A percentile compares a stretch with the other conserved stretches of the same genome.
Conservation (phyloP, 53 echinoderm and acorn worm species). For the Echinometra lucunter region DNA sequence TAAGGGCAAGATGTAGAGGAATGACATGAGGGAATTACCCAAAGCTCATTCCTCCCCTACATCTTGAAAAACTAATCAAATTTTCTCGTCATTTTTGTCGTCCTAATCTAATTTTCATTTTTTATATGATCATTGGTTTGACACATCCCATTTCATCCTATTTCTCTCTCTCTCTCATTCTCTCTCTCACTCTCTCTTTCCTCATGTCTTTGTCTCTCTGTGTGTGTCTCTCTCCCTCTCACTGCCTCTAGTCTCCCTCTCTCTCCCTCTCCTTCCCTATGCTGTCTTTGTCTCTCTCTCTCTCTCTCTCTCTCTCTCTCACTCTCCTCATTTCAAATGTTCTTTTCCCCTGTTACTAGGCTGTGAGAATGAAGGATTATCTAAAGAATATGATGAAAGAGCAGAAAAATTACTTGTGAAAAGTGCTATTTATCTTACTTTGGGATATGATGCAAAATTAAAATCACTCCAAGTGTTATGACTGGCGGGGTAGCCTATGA, state of each 20-base stretch:
- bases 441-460: neutral
- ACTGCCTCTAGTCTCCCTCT: neutral
- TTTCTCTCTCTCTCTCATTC: neutral
- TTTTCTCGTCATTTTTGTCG: constrained; percentile 64
- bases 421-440: neutral
- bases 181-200: neutral
- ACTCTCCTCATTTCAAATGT: neutral
- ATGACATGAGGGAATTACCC: constrained; percentile 58
- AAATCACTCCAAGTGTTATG: neutral
- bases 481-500: neutral
- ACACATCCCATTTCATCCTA: constrained; percentile 37
- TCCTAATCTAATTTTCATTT: constrained; percentile 62
- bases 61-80: constrained; percentile 65
- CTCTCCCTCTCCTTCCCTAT: neutral
- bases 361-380: neutral
- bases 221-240: neutral
- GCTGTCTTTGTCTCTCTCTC: neutral
- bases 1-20: constrained; percentile 13
- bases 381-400: too few relatives aligned
- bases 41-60: constrained; percentile 32
- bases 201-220: neutral
- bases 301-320: neutral
- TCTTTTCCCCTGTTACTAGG: neutral
- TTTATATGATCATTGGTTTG: constrained; percentile 59
- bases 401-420: neutral